Evolutionary conservation across 2,888 invertebrate genomes (phyloP), one percentile per base, ranked within the genome.

Genomic region (Tipula helvola): DNA sequence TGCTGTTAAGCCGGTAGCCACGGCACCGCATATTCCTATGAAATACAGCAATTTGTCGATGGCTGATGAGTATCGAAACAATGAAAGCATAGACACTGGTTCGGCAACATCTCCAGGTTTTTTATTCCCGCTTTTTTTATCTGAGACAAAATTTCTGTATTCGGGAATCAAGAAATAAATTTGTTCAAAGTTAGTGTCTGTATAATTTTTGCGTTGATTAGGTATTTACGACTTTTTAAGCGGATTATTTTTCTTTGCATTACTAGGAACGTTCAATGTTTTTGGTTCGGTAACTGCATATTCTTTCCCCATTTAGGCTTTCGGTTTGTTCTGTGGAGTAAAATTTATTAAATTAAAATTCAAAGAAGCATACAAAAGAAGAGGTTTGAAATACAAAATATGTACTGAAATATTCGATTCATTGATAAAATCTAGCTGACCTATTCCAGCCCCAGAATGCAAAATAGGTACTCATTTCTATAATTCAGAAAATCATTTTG

Each of bases 61-160:
- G 16, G 88, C 88, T 0, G 93, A 92, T 8, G 95, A 92, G 90
- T 93, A 95, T 89, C 94, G 92, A 89, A 93, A 95, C 95, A 42
- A 44, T 18, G 39, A 18, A 18, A 85, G 42, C 39, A 85, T 85
- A 44, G 42, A 85, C 16, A 42, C 28, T 16, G 85, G 44, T 42
- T 28, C 41, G 41, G 16, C 8, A 3, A 18, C 44, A 85, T 85
- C 42, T 28, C 13, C 84, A 84, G 5, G n/a, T n/a, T n/a, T 41
- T 84, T 84, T 84, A n/a, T 39, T 8, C 7, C 41, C 41, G 3
- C 4, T 5, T 39, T 84, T 39, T 39, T 41, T 16, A 28, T 39
- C 36, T 84, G n/a, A 39, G 41, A 84, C n/a, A 5, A 84, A 41
- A 39, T 39, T n/a, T 84, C 41, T 84, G 36, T 5, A 2, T 4